A percentile compares a stretch with the other conserved stretches of the same genome.
These are phyloP conservation scores for Nerophis lumbriciformis DNA, from an alignment of 2,113 vertebrate species.

Conservation along the genomic window DNA sequence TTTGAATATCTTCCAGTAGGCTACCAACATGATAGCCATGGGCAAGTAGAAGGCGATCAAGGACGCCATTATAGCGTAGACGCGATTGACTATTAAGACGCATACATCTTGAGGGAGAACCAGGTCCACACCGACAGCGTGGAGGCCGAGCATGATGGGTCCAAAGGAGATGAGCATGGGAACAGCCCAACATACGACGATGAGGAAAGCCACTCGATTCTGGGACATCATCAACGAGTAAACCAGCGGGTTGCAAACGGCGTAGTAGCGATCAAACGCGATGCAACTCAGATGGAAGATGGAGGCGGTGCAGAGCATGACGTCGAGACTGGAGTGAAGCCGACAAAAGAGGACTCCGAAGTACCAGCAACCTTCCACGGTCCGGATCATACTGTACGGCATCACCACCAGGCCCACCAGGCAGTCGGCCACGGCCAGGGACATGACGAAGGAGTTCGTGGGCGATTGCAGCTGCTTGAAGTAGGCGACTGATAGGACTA, in stretches of 20 bases:
- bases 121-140: constrained; percentile 55
- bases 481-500: constrained; percentile 73
- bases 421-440: constrained; percentile 75
- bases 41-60: constrained; percentile 76
- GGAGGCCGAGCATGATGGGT: constrained; percentile 72
- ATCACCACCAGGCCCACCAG: constrained; percentile 76
- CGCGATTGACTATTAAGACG: constrained; percentile 67
- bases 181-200: constrained; percentile 70
- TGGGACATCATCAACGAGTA: constrained; percentile 73
- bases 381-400: constrained; percentile 78
- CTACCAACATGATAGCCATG: constrained; percentile 71
- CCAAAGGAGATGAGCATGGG: constrained; percentile 73
- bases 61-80: constrained; percentile 73
- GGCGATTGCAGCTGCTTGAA: constrained; percentile 74
- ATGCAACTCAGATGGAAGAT: constrained; percentile 80
- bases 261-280: constrained; percentile 76
- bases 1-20: constrained; percentile 78
- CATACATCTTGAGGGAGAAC: constrained; percentile 60
- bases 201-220: constrained; percentile 58
- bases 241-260: constrained; percentile 73
- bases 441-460: constrained; percentile 76
- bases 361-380: constrained; percentile 75
- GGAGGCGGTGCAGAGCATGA: constrained; percentile 78
- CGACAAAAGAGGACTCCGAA: constrained; percentile 70
- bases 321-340: constrained; percentile 75